Base-by-base conservation (phyloP, 1,140 invertebrate species). In the Diachasma alloeum region DNA sequence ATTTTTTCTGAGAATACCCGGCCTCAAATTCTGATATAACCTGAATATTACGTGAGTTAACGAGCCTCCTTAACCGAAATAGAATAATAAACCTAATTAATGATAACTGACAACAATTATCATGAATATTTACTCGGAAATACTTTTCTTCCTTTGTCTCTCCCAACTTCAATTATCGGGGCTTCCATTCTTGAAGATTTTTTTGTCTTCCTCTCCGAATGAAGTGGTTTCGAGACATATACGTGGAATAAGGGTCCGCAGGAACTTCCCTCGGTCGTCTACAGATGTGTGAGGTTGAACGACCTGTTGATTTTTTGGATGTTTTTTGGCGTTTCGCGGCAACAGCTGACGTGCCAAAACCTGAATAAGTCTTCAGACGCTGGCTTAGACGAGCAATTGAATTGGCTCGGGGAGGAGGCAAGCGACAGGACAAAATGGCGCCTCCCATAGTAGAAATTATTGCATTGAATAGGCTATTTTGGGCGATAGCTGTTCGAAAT, bases 291-390 rank as follows among this genome's bases (percentile, higher is more conserved):
- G 59, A 24, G 59, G 59, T 63, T 63, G 59, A 63, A 63, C 59
- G 59, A 63, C 59, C 59, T 63, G 59, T 63, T 63, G 59, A 63
- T 63, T 4, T 63, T 31, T 63, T 63, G 24, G 59, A 63, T 63
- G 59, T 63, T 63, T 26, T 63, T 63, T 63, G 19, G 59, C 24
- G 59, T 63, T 63, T 63, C 59, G 59, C 19, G 24, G 59, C 24
- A 63, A 63, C 59, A 63, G 59, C 59, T 63, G 59, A 63, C 59
- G 24, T 63, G 59, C 59, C 59, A 63, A 63, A 63, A 63, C 59
- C 59, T 26, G 59, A 63, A 63, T 63, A 63, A 63, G 59, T 63
- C 59, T 63, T 63, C 59, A 63, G 59, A 15, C 24, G 10, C 59
- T 1, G n/a, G 22, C 19, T 22, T 63, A 63, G 59, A 63, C 59